Evolutionary conservation across 2,888 invertebrate genomes (phyloP), one percentile per base, ranked within the genome.

Genomic region (Andrena flavipes): DNA sequence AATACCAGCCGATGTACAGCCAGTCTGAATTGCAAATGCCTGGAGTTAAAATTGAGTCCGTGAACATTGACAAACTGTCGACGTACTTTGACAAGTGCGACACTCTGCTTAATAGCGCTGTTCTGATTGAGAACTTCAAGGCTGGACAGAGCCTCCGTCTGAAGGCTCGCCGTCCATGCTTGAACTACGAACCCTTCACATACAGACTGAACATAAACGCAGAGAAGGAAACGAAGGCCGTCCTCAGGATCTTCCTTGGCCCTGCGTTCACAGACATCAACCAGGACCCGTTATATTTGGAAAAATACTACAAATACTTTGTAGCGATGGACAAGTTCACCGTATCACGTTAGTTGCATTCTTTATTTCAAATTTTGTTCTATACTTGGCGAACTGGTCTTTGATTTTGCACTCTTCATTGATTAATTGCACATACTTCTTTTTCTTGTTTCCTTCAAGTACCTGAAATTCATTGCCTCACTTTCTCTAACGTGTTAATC

Each of bases 71-170:
- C 91, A 96, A 96, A 87, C 92, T 97, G 70, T 94, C 95, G 75
- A 97, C 97, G 26, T 97, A 95, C 95, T 96, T 96, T 92, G 97
- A 97, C 88, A 90, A 96, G 83, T 95, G 95, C 89, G 96, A 96
- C 89, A 91, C 95, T 80, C 96, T 86, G 90, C 95, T 96, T 89
- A 96, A 96, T 89, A 96, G 96, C 89, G 96, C 95, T 82, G 95
- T 96, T 26, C 92, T 94, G 29, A 94, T 95, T 74, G 91, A 95
- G 23, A 94, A 93, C 86, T 90, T 92, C 85, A 94, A 94, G 90
- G 92, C 93, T 16, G 94, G 95, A 84, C 92, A 94, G 35, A 85
- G 95, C 16, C 93, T 95, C 90, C 93, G 95, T 79, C 95, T 95
- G 90, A 94, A 95, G 88, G 95, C 96, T 13, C 95, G 96, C 77